A percentile compares a stretch with the other conserved stretches of the same genome.
Conservation (phyloP, 2,888 invertebrate genomes). For the Chymomyza amoena region DNA sequence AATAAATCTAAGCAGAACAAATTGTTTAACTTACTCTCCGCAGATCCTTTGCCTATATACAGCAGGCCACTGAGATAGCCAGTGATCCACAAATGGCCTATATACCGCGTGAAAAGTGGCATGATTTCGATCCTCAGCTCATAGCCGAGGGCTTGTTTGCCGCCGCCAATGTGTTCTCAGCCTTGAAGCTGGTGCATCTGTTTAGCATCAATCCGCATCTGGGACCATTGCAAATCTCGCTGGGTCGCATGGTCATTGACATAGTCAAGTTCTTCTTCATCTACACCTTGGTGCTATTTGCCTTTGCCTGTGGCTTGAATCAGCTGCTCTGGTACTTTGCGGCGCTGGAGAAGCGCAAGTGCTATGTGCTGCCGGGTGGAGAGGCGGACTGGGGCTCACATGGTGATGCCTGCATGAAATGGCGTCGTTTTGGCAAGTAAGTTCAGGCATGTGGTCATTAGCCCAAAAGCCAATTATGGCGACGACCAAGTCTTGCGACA, state of each 20-base stretch:
- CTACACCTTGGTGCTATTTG: constrained; percentile 91
- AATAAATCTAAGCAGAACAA: not conserved
- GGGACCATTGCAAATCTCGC: constrained; percentile 94
- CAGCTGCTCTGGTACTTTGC: constrained; percentile 97
- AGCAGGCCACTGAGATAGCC: constrained; percentile 85
- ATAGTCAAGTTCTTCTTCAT: constrained; percentile 96
- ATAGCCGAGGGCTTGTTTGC: constrained; percentile 96
- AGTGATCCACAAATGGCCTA: constrained; percentile 85
- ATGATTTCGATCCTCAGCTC: constrained; percentile 94
- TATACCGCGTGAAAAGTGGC: constrained; percentile 92
- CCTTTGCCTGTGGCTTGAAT: constrained; percentile 94
- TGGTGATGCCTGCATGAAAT: constrained; percentile 89
- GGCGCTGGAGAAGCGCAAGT: constrained; percentile 89
- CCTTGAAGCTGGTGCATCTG: constrained; percentile 93
- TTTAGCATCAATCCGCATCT: constrained; percentile 96
- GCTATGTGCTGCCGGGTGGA: constrained; percentile 84
- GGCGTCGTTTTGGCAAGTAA: constrained; percentile 92
- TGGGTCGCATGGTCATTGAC: constrained; percentile 93
- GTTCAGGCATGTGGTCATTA: constrained; percentile 62
- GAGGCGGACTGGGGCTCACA: constrained; percentile 88
- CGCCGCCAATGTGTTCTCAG: constrained; percentile 96
- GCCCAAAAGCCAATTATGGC: constrained; percentile 48
- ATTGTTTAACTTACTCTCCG: not conserved
- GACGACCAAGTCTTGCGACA: not conserved
- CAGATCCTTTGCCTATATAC: constrained; percentile 85